These are phyloP conservation scores for Garra rufa DNA, from an alignment of 2,113 vertebrate genomes.

Conservation along the genomic window DNA sequence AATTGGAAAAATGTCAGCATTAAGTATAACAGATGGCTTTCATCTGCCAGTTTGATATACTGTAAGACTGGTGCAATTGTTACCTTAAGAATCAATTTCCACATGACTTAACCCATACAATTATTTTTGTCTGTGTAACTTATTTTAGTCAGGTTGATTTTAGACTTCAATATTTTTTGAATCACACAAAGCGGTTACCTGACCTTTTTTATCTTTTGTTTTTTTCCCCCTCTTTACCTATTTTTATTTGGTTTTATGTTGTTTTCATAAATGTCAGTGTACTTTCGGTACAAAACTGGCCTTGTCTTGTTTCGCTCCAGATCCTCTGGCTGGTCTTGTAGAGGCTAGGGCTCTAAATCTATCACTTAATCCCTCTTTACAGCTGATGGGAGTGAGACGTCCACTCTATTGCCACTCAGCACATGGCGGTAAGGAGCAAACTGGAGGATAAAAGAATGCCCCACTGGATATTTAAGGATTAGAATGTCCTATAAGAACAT, in stretches of 20 bases:
- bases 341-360: constrained; percentile 66
- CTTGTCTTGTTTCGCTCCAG: constrained; percentile 37
- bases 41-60: constrained; percentile 57
- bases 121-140: not conserved
- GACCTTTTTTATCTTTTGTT: not conserved
- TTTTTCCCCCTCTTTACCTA: constrained; percentile 3
- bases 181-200: not conserved
- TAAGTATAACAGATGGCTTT: constrained; percentile 55
- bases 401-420: constrained; percentile 69
- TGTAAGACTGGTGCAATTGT: constrained; percentile 24
- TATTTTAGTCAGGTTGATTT: not conserved
- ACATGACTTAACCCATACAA: not conserved
- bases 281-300: constrained; percentile 31
- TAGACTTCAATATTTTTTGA: not conserved
- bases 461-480: constrained; percentile 74
- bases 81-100: constrained; percentile 3
- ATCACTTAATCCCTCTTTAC: constrained; percentile 69
- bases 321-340: constrained; percentile 60
- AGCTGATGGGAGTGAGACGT: constrained; percentile 72
- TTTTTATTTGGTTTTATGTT: constrained; percentile 49
- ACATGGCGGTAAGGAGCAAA: constrained; percentile 74
- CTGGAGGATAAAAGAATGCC: constrained; percentile 71
- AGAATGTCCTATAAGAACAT: constrained; percentile 65
- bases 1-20: constrained; percentile 53
- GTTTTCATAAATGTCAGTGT: constrained; percentile 51